Evolutionary conservation across 2,888 invertebrate species (phyloP).

Genomic region (Mystacides longicornis): DNA sequence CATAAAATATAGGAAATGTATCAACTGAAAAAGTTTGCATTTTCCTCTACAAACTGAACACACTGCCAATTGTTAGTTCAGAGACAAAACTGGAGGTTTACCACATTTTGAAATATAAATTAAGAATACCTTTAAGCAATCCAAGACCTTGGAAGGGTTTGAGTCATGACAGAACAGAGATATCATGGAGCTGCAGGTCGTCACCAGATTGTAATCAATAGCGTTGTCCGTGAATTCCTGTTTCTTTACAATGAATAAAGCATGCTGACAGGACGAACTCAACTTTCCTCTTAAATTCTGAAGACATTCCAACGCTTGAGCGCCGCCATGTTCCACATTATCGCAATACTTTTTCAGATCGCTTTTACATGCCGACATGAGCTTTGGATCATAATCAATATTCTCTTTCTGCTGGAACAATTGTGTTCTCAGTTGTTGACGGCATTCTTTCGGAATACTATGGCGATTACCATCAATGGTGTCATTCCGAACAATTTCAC

Average conservation of each 20-base stretch:
- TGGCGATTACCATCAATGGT: conserved; percentile 70
- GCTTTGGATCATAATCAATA: conserved; percentile 74
- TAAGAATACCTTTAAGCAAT: conserved; percentile 63
- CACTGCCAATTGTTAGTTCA: too few relatives aligned
- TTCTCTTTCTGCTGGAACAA: conserved; percentile 88
- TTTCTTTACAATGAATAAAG: conserved; percentile 77
- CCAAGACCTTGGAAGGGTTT: conserved; percentile 61
- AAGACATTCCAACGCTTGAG: conserved; percentile 75
- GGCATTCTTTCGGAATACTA: conserved; percentile 78
- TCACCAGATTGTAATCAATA: conserved; percentile 77
- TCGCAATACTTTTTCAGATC: conserved; percentile 73
- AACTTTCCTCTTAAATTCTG: conserved; percentile 57
- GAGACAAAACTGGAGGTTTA: too few relatives aligned
- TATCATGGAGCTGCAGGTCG: conserved; percentile 80
- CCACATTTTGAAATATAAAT: too few relatives aligned
- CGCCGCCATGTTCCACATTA: conserved; percentile 59
- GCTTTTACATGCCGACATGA: conserved; percentile 71
- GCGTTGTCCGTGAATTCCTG: conserved; percentile 82
- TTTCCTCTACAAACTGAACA: too few relatives aligned
- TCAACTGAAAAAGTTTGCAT: too few relatives aligned
- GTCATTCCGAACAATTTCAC: conserved; percentile 86
- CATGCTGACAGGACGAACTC: conserved; percentile 63
- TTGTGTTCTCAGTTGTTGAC: conserved; percentile 85
- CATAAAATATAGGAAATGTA: too few relatives aligned
- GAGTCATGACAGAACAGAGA: conserved; percentile 73